A percentile compares a stretch with the other conserved stretches of the same genome.
Evolutionary conservation across 2,888 invertebrate species (phyloP).

Genomic region (Microplitis deprimator): DNA sequence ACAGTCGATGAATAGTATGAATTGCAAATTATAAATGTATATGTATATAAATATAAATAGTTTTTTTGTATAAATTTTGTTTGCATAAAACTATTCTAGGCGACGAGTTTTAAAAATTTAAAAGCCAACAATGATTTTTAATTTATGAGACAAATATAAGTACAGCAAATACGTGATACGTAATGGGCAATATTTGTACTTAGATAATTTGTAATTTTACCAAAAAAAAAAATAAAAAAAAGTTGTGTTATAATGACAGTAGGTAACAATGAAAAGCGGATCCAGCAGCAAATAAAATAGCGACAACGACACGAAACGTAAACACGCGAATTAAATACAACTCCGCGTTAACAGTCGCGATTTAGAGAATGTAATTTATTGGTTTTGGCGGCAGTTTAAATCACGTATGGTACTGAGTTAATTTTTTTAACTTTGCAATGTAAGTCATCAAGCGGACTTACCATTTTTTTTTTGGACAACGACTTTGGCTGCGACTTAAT

Average conservation of each 20-base stretch:
- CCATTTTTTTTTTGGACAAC: conserved; percentile 73
- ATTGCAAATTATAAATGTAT: conserved; percentile 21
- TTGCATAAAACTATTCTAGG: conserved; percentile 15
- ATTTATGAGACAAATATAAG: conserved; percentile 4
- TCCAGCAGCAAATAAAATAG: conserved; percentile 44
- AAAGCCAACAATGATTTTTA: conserved; percentile 12
- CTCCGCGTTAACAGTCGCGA: conserved; percentile 21
- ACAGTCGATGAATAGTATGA: conserved; percentile 5
- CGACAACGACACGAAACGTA: conserved; percentile 45
- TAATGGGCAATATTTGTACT: conserved; percentile 15
- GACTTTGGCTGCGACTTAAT: conserved; percentile 73
- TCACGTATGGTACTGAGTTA: conserved; percentile 42
- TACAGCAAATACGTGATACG: conserved; percentile 4
- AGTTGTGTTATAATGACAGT: background rate
- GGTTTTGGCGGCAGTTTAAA: background rate
- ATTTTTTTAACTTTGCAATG: conserved; percentile 61
- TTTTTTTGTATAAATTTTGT: background rate
- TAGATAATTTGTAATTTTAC: conserved; percentile 20
- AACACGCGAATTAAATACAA: conserved; percentile 40
- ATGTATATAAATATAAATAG: background rate
- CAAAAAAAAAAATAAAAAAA: conserved; percentile 28
- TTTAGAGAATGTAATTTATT: conserved; percentile 27
- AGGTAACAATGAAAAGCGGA: conserved; percentile 13
- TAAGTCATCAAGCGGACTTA: conserved; percentile 71
- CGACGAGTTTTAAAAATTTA: conserved; percentile 11